Conservation (phyloP, 2,888 invertebrate species). For the Abrostola tripartita region DNA sequence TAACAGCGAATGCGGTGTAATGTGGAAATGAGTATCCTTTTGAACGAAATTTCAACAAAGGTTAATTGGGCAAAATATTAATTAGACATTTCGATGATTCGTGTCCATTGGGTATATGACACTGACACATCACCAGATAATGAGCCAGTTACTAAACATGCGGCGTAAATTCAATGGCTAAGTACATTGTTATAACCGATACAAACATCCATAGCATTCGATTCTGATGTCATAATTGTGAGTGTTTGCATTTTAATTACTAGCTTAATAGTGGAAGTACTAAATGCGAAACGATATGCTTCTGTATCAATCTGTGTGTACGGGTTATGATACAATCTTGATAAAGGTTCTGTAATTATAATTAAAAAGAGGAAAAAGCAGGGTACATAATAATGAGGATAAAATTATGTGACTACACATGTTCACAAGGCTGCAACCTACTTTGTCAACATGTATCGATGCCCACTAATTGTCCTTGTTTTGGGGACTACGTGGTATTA, state of each 20-base stretch:
- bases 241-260: slow-evolving; percentile 68
- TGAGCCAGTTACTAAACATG: slow-evolving; percentile 76
- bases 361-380: no score
- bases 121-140: slow-evolving; percentile 60
- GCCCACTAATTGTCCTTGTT: no score
- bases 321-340: no score
- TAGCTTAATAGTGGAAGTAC: slow-evolving; percentile 42
- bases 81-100: slow-evolving; percentile 37
- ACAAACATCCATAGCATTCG: slow-evolving; percentile 60
- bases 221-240: slow-evolving; percentile 72
- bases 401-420: no score
- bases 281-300: slow-evolving; percentile 23
- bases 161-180: slow-evolving; percentile 68
- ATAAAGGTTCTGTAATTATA: no score
- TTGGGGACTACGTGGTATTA: no score
- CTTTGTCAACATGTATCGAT: no score
- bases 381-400: no score
- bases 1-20: slow-evolving; percentile 4
- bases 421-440: no score
- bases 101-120: slow-evolving; percentile 40
- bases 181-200: slow-evolving; percentile 68
- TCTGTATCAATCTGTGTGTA: slow-evolving; percentile 22
- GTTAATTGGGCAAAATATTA: slow-evolving; percentile 41
- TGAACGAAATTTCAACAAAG: slow-evolving; percentile 14
- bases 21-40: slow-evolving; percentile 1